phyloP scores from a whole-genome alignment of 2,888 invertebrate genomes.

The Ashinkailepas kermadecensis region DNA sequence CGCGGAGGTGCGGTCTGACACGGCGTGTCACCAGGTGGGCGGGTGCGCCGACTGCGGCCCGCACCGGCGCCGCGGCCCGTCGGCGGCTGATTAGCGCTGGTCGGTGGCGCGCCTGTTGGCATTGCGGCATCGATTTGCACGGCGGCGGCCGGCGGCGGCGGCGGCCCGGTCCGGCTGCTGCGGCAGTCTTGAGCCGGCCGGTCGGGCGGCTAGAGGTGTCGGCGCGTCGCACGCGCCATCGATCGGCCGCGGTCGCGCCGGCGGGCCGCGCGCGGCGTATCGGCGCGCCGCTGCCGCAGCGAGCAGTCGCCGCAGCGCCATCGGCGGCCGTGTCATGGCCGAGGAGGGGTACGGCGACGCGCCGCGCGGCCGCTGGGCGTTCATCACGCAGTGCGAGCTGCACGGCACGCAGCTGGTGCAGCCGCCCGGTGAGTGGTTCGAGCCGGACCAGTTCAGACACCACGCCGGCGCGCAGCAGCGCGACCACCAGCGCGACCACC shows the following conservation, averaged over 20 bases:
- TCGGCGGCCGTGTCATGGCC: neutral
- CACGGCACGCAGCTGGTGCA: constrained; percentile 19
- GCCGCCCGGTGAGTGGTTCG: neutral
- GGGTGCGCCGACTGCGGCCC: too few relatives aligned
- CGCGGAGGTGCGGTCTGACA: too few relatives aligned
- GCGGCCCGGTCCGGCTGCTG: neutral
- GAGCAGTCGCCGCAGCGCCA: neutral
- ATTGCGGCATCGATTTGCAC: neutral
- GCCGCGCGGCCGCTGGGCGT: constrained; percentile 22
- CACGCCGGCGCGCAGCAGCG: neutral
- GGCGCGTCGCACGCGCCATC: neutral
- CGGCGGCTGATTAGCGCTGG: neutral
- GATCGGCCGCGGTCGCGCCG: neutral
- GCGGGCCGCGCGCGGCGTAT: neutral
- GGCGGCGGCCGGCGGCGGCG: too few relatives aligned
- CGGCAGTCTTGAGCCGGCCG: neutral
- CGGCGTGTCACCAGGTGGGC: too few relatives aligned
- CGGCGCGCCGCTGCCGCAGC: neutral
- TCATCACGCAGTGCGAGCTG: constrained; percentile 11
- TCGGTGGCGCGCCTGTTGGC: constrained; percentile 2
- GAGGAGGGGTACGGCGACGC: neutral
- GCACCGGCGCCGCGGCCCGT: too few relatives aligned
- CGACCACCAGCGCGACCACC: neutral
- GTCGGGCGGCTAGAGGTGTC: neutral
- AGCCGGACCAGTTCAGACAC: neutral